Conservation (phyloP, 2,113 vertebrate genomes). For the Neogale vison region DNA sequence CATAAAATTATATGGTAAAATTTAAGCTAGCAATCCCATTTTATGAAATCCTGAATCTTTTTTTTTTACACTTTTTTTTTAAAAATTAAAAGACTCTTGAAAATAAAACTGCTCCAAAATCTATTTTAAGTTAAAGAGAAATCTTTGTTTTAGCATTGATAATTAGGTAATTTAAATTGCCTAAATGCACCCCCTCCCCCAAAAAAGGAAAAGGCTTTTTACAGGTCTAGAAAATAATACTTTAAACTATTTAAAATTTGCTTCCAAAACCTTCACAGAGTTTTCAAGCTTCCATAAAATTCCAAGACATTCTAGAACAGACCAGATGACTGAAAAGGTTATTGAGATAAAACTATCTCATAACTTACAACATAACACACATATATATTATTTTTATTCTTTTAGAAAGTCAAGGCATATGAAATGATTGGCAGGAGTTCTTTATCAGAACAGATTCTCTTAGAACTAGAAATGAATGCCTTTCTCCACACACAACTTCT, state of each 20-base stretch:
- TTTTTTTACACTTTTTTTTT: background rate
- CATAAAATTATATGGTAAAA: conserved; percentile 6
- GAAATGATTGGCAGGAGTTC: conserved; percentile 66
- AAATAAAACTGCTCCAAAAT: background rate
- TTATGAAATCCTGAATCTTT: conserved; percentile 9
- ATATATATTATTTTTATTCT: conserved; percentile 36
- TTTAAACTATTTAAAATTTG: conserved; percentile 47
- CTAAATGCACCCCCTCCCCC: background rate
- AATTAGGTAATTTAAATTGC: conserved; percentile 19
- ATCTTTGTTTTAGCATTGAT: background rate
- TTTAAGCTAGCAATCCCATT: background rate
- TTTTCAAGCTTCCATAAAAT: conserved; percentile 50
- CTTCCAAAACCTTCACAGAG: background rate
- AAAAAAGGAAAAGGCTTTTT: background rate
- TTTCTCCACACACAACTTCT: conserved; percentile 60
- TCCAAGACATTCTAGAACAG: background rate
- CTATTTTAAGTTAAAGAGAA: conserved; percentile 40
- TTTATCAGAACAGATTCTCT: conserved; percentile 78
- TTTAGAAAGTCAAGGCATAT: conserved; percentile 45
- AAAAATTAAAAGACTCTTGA: background rate
- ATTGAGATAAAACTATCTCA: background rate
- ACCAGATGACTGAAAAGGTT: background rate
- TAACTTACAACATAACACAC: background rate
- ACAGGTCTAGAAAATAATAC: background rate
- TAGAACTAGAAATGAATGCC: conserved; percentile 64